Percentiles rank a stretch among this genome's conserved stretches.
Evolutionary conservation across 2,888 invertebrate species (phyloP).

Genomic region (Campopleginae sp.): DNA sequence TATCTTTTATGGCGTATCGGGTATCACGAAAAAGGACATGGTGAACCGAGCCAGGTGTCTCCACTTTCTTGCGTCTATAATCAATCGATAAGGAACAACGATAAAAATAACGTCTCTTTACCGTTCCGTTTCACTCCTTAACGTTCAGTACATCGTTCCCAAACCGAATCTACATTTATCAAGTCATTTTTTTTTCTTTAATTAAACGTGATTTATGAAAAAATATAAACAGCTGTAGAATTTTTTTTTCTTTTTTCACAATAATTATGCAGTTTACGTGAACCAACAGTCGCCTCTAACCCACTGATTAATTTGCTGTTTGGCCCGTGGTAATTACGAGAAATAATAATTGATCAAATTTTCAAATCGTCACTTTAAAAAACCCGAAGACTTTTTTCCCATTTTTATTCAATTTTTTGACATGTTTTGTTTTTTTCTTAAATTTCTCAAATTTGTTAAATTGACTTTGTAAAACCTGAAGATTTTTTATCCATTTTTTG

Average conservation of each 20-base stretch:
- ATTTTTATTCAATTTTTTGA: no score
- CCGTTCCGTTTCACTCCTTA: neutral
- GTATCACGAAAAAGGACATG: constrained; percentile 37
- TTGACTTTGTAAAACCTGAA: no score
- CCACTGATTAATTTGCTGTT: no score
- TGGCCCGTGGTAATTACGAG: no score
- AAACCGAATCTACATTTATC: neutral
- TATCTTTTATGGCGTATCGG: constrained; percentile 22
- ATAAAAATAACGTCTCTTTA: neutral
- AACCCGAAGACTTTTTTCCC: no score
- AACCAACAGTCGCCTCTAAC: no score
- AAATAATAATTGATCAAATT: no score
- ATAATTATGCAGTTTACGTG: neutral
- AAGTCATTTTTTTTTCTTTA: neutral
- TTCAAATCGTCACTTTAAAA: no score
- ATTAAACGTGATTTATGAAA: neutral
- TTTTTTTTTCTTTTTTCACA: neutral
- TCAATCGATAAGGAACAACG: constrained; percentile 15
- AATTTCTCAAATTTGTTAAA: no score
- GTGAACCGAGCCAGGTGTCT: constrained; percentile 15
- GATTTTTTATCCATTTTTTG: no score
- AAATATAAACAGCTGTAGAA: neutral
- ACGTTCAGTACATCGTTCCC: neutral
- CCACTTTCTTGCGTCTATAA: neutral
- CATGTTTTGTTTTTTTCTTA: no score